Evolutionary conservation across 1,140 invertebrate species (phyloP).

Genomic region (Aethina tumida): DNA sequence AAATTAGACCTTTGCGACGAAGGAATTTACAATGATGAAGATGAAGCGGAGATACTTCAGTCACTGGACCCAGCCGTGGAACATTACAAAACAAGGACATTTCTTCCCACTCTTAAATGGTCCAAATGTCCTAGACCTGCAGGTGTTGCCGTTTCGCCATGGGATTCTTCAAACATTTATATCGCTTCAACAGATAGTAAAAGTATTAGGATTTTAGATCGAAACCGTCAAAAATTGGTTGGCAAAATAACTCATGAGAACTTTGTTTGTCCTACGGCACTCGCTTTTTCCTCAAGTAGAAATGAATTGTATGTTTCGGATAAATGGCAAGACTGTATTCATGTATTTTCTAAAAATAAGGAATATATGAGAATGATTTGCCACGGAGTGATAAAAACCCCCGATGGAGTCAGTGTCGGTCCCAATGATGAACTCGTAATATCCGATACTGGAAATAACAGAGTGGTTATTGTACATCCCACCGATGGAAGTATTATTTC

Average conservation of each 20-base stretch:
- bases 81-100: slow-evolving; percentile 42
- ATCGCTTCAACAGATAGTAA: slow-evolving; percentile 36
- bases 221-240: slow-evolving; percentile 40
- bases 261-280: slow-evolving; percentile 56
- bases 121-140: slow-evolving; percentile 46
- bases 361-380: slow-evolving; percentile 46
- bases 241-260: slow-evolving; percentile 40
- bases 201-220: slow-evolving; percentile 38
- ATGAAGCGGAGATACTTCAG: slow-evolving; percentile 37
- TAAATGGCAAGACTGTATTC: slow-evolving; percentile 67
- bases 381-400: slow-evolving; percentile 52
- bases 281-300: slow-evolving; percentile 49
- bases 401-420: slow-evolving; percentile 56
- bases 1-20: slow-evolving; percentile 39
- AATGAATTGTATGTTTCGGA: slow-evolving; percentile 55
- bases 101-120: slow-evolving; percentile 41
- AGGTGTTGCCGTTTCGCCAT: slow-evolving; percentile 46
- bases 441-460: slow-evolving; percentile 67
- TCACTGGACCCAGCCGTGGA: slow-evolving; percentile 33
- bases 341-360: slow-evolving; percentile 56
- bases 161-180: slow-evolving; percentile 45
- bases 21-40: slow-evolving; percentile 38
- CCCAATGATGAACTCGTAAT: slow-evolving; percentile 46
- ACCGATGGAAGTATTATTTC: slow-evolving; percentile 27
- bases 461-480: slow-evolving; percentile 44